These are phyloP conservation scores for Blastobasis adustella DNA, from an alignment of 2,888 invertebrate species.

Conservation along the genomic window DNA sequence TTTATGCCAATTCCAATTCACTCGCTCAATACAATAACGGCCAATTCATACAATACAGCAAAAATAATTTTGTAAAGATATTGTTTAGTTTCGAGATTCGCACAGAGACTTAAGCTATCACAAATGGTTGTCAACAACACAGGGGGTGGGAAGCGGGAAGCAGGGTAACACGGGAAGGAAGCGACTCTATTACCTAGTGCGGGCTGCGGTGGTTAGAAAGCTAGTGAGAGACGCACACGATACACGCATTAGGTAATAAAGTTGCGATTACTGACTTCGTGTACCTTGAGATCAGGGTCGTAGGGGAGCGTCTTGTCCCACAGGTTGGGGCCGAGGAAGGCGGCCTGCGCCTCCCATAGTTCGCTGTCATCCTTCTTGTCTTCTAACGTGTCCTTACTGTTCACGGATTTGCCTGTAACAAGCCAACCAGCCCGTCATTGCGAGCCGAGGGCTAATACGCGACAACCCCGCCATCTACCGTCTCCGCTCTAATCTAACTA, in stretches of 20 bases:
- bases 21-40: conserved; percentile 3
- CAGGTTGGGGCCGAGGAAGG: conserved; percentile 95
- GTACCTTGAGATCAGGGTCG: conserved; percentile 96
- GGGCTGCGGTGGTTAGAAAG: conserved; percentile 33
- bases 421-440: conserved; percentile 49
- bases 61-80: too few relatives aligned
- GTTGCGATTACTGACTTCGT: conserved; percentile 76
- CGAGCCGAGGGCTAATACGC: conserved; percentile 18
- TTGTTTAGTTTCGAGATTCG: too few relatives aligned
- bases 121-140: neutral
- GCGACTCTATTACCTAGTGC: conserved; percentile 62
- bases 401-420: conserved; percentile 79
- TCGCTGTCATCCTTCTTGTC: conserved; percentile 89
- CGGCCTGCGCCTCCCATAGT: conserved; percentile 95
- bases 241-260: conserved; percentile 63
- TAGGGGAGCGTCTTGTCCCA: conserved; percentile 96
- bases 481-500: too few relatives aligned
- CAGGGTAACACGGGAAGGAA: conserved; percentile 11
- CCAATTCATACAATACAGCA: too few relatives aligned
- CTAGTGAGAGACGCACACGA: conserved; percentile 41
- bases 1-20: conserved; percentile 7
- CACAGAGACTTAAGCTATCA: too few relatives aligned
- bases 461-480: conserved; percentile 3
- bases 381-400: conserved; percentile 76
- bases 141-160: conserved; percentile 8